A percentile compares a stretch with the other conserved stretches of the same genome.
These are phyloP conservation scores for Hirtodrosophila cameraria DNA, from an alignment of 2,888 invertebrate species.

Conservation along the genomic window DNA sequence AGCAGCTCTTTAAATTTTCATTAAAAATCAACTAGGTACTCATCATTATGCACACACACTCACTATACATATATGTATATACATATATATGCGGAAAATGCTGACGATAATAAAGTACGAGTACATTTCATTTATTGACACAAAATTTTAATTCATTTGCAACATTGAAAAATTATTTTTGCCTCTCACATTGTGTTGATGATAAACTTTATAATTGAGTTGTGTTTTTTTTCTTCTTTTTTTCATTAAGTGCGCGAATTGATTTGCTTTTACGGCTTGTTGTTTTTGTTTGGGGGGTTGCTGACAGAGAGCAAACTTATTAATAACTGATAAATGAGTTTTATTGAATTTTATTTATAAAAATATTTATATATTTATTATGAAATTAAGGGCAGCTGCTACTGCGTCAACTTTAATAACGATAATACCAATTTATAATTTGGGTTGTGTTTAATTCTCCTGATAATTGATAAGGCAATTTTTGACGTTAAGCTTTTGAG, in stretches of 20 bases:
- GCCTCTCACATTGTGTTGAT: constrained; percentile 29
- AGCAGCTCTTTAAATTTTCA: constrained; percentile 45
- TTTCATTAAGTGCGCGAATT: constrained; percentile 78
- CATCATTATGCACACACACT: too few species aligned
- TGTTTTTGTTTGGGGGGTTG: constrained; percentile 30
- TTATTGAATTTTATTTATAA: constrained; percentile 44
- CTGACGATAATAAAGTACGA: constrained; percentile 64
- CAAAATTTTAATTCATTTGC: constrained; percentile 69
- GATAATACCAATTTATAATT: constrained; percentile 26
- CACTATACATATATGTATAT: constrained; percentile 1
- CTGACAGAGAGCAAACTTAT: constrained; percentile 65
- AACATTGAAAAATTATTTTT: constrained; percentile 65
- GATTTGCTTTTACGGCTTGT: constrained; percentile 56
- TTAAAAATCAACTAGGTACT: constrained; percentile 46
- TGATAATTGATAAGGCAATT: constrained; percentile 26
- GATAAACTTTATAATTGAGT: constrained; percentile 78
- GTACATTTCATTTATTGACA: constrained; percentile 65
- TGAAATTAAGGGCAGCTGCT: constrained; percentile 18
- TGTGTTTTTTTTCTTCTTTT: constrained; percentile 77
- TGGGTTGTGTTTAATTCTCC: constrained; percentile 10
- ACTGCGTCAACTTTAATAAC: constrained; percentile 17
- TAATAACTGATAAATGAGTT: constrained; percentile 73
- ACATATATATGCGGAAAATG: constrained; percentile 30
- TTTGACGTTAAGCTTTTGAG: constrained; percentile 7
- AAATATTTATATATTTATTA: constrained; percentile 13